phyloP scores from a whole-genome alignment of 2,888 invertebrate species.

The Cetonia aurata region DNA sequence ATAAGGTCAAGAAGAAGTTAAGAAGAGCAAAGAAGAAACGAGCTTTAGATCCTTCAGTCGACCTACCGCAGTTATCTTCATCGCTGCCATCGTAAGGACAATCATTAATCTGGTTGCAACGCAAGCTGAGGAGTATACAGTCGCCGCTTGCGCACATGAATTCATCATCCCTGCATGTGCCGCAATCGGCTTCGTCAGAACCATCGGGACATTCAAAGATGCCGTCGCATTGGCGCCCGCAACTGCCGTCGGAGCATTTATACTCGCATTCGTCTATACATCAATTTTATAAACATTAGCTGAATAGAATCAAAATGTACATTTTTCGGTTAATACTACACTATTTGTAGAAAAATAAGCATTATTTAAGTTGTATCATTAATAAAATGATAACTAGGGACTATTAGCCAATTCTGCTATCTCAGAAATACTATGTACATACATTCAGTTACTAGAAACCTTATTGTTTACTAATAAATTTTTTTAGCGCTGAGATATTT shows the following conservation, averaged over 20 bases:
- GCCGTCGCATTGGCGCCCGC: slow-evolving; percentile 63
- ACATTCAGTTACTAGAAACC: too few species aligned
- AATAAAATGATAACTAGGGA: too few species aligned
- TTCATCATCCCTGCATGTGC: slow-evolving; percentile 50
- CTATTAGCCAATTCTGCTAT: too few species aligned
- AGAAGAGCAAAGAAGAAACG: slow-evolving; percentile 40
- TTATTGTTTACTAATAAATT: too few species aligned
- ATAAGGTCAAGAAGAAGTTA: slow-evolving; percentile 7
- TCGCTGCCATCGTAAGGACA: slow-evolving; percentile 74
- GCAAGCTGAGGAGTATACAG: slow-evolving; percentile 61
- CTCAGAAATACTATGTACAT: too few species aligned
- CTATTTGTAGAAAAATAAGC: too few species aligned
- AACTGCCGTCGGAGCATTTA: slow-evolving; percentile 43
- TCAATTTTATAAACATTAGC: slow-evolving; percentile 52
- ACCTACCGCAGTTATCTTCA: slow-evolving; percentile 62
- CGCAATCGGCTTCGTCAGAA: slow-evolving; percentile 71
- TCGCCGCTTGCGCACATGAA: slow-evolving; percentile 21
- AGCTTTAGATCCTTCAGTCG: slow-evolving; percentile 56
- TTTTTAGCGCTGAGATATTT: too few species aligned
- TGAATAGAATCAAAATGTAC: too few species aligned
- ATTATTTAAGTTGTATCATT: too few species aligned
- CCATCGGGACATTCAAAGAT: slow-evolving; percentile 66
- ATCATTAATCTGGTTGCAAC: slow-evolving; percentile 70
- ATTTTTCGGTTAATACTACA: too few species aligned
- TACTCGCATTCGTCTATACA: slow-evolving; percentile 17